Base-by-base conservation (phyloP, 2,888 invertebrate genomes). In the Dromius quadrimaculatus region DNA sequence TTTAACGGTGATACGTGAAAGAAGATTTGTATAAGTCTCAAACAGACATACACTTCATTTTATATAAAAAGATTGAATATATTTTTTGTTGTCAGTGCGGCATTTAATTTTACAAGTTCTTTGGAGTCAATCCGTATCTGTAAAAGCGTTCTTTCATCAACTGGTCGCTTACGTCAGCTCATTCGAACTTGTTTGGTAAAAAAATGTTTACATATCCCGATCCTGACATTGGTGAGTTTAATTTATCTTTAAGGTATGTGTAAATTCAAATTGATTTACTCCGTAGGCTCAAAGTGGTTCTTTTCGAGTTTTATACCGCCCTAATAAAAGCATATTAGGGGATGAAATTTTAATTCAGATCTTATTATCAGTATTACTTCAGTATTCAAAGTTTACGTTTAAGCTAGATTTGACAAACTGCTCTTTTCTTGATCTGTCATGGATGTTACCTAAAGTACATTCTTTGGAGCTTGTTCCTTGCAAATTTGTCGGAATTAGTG, bases 321-420 rank as follows among this genome's bases (percentile, higher is more conserved):
- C 78, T 73, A 75, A 78, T 64, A 82, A 82, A 74, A 84, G 85
- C 1, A 86, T 89, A 66, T 77, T 89, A 17, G 89, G 88, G 5
- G 86, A 89, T 81, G 88, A 88, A 80, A 89, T 90, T 74, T 77
- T 89, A 19, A 81, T 83, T 0, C 85, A 88, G 79, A 87, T 88
- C 75, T 82, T 88, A 66, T 75, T 87, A 65, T 88, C 88, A 0
- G 85, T 87, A 13, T 76, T 88, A 32, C 77, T 85, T 57, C 87
- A 87, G 78, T 81, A 84, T 65, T 81, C 84, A 68, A 83, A 81
- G 73, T 78, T 87, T 63, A 80, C 80, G 57, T 88, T 88, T 76
- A 80, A 82, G 71, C 77, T 88, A 64, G 84, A 87, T 76, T 76
- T 87, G 38, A 80, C 82, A 75, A 89, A 89, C 79, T 80, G 86